Conservation (phyloP, 2,797 vertebrate genomes). For the Helostoma temminkii region DNA sequence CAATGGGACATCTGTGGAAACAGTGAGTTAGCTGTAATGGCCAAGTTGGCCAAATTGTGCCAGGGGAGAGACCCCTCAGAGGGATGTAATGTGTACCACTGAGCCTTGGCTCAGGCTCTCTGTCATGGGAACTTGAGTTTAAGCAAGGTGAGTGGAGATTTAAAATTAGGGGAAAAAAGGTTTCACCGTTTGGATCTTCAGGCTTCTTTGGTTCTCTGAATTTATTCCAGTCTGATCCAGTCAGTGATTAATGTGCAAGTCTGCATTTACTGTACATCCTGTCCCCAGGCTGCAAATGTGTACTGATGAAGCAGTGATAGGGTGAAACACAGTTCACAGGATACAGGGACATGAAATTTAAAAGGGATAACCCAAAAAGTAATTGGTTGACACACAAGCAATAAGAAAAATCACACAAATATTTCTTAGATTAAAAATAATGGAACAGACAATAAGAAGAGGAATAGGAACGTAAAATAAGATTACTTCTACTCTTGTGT, state of each 20-base stretch:
- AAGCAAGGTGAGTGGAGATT: constrained; percentile 33
- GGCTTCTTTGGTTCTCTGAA: constrained; percentile 13
- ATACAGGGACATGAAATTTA: constrained; percentile 9
- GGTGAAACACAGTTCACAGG: neutral
- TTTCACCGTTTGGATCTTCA: neutral
- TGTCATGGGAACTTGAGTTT: constrained; percentile 40
- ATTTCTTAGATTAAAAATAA: too few species aligned
- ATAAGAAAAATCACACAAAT: too few species aligned
- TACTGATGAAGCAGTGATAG: constrained; percentile 24
- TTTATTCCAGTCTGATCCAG: constrained; percentile 10
- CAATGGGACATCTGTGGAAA: constrained; percentile 74
- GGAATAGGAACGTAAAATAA: too few species aligned
- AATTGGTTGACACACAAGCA: neutral
- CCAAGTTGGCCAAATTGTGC: constrained; percentile 71
- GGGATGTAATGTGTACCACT: constrained; percentile 72
- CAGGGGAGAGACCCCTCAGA: constrained; percentile 61
- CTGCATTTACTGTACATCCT: constrained; percentile 25
- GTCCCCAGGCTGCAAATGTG: constrained; percentile 36
- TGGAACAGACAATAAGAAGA: too few species aligned
- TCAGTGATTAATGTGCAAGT: constrained; percentile 14
- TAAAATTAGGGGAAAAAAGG: constrained; percentile 1
- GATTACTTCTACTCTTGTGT: too few species aligned
- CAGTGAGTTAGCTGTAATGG: constrained; percentile 54
- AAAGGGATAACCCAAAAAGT: constrained; percentile 1
- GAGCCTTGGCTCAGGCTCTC: constrained; percentile 58